Percentiles rank a stretch among this genome's conserved stretches.
These are phyloP conservation scores for Macroglossus sobrinus DNA, from an alignment of 2,113 vertebrate species.

Conservation along the genomic window DNA sequence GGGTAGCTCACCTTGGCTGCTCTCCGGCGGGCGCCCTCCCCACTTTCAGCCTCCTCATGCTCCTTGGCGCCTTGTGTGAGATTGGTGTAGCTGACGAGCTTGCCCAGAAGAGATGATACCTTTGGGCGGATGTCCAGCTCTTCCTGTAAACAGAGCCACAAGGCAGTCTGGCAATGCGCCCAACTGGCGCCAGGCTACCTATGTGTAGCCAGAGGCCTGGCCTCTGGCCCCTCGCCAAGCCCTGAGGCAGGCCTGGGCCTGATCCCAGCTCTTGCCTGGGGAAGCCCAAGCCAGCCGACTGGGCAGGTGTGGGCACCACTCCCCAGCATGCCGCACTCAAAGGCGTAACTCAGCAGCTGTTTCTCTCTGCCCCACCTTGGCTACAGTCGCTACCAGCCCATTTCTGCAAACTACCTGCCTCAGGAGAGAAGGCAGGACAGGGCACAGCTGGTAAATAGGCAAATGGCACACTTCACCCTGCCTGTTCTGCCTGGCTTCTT, in stretches of 20 bases:
- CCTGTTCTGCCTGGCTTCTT: background rate
- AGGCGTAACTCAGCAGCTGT: background rate
- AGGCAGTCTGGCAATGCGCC: slow-evolving; percentile 43
- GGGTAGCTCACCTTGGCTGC: slow-evolving; percentile 89
- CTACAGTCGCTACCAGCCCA: slow-evolving; percentile 26
- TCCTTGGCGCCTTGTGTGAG: slow-evolving; percentile 97
- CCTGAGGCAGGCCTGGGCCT: slow-evolving; percentile 57
- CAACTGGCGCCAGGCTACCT: slow-evolving; percentile 35
- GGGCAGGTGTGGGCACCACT: slow-evolving; percentile 44
- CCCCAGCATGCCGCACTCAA: slow-evolving; percentile 1
- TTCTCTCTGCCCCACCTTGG: slow-evolving; percentile 16
- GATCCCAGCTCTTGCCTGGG: slow-evolving; percentile 46
- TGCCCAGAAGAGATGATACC: slow-evolving; percentile 96
- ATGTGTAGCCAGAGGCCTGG: slow-evolving; percentile 29
- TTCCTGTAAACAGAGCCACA: slow-evolving; percentile 85
- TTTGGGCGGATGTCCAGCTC: slow-evolving; percentile 98
- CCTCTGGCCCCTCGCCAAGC: slow-evolving; percentile 34
- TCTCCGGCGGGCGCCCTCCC: slow-evolving; percentile 86
- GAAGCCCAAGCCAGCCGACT: slow-evolving; percentile 42
- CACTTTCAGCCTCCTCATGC: slow-evolving; percentile 95
- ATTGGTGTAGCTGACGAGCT: slow-evolving; percentile 97
- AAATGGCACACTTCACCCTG: background rate
- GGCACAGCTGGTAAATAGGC: background rate
- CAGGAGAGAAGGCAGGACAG: slow-evolving; percentile 1
- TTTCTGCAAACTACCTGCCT: slow-evolving; percentile 58